Conservation (phyloP, 1,140 invertebrate species). For the Physella acuta region DNA sequence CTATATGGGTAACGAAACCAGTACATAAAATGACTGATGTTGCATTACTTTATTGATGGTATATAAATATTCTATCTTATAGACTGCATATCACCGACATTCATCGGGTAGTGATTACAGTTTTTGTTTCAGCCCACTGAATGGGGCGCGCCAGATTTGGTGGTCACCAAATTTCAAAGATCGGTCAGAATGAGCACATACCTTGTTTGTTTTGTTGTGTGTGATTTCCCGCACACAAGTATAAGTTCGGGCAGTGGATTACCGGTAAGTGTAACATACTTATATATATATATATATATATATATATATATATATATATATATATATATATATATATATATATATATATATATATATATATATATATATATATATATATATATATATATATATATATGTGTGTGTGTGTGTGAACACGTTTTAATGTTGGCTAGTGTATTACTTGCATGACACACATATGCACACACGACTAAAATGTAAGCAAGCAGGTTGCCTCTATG, state of each 20-base stretch:
- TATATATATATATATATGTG: not conserved
- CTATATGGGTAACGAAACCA: too few species aligned
- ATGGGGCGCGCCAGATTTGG: too few species aligned
- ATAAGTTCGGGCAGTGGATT: constrained; percentile 22
- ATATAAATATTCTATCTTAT: too few species aligned
- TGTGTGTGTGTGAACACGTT: not conserved
- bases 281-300: not conserved
- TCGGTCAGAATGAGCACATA: constrained; percentile 92
- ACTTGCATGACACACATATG: too few species aligned
- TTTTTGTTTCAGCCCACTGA: too few species aligned
- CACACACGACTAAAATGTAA: too few species aligned
- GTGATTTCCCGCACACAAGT: constrained; percentile 72
- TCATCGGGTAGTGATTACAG: too few species aligned
- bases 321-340: not conserved
- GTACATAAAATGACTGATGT: too few species aligned
- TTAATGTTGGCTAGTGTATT: too few species aligned
- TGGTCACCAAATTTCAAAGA: constrained; percentile 70
- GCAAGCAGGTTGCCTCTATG: too few species aligned
- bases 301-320: not conserved
- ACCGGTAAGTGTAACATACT: constrained; percentile 1
- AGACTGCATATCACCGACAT: too few species aligned
- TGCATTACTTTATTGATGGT: too few species aligned
- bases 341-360: not conserved
- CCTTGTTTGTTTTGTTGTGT: constrained; percentile 84
- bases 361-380: not conserved